phyloP scores from a whole-genome alignment of 2,797 vertebrate genomes.

The Dermochelys coriacea region DNA sequence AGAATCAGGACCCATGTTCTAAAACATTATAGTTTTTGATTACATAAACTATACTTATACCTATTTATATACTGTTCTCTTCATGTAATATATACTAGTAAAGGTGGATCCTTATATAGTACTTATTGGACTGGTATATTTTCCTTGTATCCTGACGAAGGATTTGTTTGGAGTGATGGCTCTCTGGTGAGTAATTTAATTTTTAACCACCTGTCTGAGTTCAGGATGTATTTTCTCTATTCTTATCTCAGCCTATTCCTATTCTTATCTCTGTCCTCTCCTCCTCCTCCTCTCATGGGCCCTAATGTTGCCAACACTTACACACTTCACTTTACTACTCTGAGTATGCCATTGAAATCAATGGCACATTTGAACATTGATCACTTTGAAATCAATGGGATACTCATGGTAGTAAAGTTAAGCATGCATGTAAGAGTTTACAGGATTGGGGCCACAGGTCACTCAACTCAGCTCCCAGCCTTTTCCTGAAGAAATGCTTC shows the following conservation, averaged over 20 bases:
- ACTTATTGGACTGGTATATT: constrained; percentile 89
- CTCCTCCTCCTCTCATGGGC: background rate
- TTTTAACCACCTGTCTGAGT: background rate
- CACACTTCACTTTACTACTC: background rate
- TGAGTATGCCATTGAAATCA: background rate
- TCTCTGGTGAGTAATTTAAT: constrained; percentile 84
- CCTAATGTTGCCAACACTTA: background rate
- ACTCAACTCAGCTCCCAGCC: background rate
- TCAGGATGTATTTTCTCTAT: background rate
- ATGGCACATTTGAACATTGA: background rate
- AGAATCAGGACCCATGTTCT: background rate
- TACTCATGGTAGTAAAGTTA: background rate
- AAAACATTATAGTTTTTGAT: background rate
- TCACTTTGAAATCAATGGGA: background rate
- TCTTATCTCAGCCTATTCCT: background rate
- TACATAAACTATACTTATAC: background rate
- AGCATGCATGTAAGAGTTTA: background rate
- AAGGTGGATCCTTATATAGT: background rate
- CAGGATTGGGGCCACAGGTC: background rate
- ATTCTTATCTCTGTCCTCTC: no score
- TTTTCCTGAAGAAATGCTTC: background rate
- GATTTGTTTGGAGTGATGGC: constrained; percentile 91
- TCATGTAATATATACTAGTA: constrained; percentile 47
- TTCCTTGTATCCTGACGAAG: constrained; percentile 81
- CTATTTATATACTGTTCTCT: background rate